Conservation (phyloP, 1,140 invertebrate genomes). For the Calosoma granatense region DNA sequence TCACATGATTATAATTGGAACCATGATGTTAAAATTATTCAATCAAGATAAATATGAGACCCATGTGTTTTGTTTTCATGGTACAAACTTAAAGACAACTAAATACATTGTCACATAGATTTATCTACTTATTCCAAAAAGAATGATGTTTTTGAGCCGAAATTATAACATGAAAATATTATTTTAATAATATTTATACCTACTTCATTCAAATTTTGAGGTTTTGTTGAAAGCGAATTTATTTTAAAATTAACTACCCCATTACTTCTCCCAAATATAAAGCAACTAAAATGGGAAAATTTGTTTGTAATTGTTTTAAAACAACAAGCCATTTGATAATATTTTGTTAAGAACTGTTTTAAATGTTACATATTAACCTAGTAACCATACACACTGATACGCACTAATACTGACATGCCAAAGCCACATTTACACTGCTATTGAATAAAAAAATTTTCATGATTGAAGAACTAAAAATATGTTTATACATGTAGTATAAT, state of each 20-base stretch:
- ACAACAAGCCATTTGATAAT: neutral
- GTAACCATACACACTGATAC: too few relatives aligned
- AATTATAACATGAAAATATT: too few relatives aligned
- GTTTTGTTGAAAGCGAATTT: neutral
- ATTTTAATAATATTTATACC: neutral
- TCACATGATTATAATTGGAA: too few relatives aligned
- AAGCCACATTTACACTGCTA: too few relatives aligned
- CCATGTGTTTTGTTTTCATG: neutral
- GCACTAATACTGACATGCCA: too few relatives aligned
- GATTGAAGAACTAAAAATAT: too few relatives aligned
- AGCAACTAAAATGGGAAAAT: neutral
- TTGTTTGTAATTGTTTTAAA: slow-evolving; percentile 3
- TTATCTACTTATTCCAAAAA: neutral
- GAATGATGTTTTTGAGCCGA: too few relatives aligned
- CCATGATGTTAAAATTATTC: too few relatives aligned
- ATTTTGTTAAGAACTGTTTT: neutral
- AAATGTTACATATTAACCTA: too few relatives aligned
- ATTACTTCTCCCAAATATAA: neutral
- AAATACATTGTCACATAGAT: neutral
- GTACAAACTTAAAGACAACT: neutral
- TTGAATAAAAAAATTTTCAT: too few relatives aligned
- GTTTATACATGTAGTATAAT: too few relatives aligned
- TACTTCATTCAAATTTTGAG: neutral
- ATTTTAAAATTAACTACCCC: neutral
- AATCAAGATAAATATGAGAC: neutral